phyloP scores from a whole-genome alignment of 2,797 vertebrate species.

The Sitta carolinensis region DNA sequence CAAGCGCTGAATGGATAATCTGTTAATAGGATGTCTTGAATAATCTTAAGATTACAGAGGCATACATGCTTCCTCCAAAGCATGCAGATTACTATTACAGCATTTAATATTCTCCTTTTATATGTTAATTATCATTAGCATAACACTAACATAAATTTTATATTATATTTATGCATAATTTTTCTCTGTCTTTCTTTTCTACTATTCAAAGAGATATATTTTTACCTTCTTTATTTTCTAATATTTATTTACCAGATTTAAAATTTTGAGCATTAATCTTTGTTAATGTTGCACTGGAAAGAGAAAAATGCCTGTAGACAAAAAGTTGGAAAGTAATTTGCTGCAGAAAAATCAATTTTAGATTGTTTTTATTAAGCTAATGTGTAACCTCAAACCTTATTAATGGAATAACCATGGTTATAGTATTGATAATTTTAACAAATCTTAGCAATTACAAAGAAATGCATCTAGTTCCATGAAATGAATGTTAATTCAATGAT shows the following conservation, averaged over 20 bases:
- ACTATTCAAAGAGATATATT: background rate
- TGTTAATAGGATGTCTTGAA: background rate
- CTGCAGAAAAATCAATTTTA: conserved; percentile 35
- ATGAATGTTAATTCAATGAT: conserved; percentile 20
- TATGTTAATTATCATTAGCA: background rate
- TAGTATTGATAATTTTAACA: conserved; percentile 42
- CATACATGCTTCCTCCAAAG: background rate
- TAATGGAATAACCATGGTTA: conserved; percentile 39
- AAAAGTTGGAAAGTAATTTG: conserved; percentile 38
- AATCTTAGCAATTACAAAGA: conserved; percentile 40
- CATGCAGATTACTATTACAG: background rate
- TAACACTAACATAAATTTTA: background rate
- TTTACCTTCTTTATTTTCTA: background rate
- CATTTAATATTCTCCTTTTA: background rate
- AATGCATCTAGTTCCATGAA: background rate
- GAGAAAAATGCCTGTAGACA: conserved; percentile 25
- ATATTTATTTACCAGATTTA: background rate
- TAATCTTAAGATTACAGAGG: background rate
- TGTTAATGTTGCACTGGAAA: background rate
- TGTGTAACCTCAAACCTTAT: conserved; percentile 8
- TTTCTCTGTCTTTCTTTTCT: background rate
- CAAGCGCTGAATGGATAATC: background rate
- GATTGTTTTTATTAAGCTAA: conserved; percentile 34
- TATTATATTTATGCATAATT: background rate
- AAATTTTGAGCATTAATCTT: conserved; percentile 33